Base-by-base conservation (phyloP, 2,888 invertebrate genomes). In the Argynnis bischoffii region DNA sequence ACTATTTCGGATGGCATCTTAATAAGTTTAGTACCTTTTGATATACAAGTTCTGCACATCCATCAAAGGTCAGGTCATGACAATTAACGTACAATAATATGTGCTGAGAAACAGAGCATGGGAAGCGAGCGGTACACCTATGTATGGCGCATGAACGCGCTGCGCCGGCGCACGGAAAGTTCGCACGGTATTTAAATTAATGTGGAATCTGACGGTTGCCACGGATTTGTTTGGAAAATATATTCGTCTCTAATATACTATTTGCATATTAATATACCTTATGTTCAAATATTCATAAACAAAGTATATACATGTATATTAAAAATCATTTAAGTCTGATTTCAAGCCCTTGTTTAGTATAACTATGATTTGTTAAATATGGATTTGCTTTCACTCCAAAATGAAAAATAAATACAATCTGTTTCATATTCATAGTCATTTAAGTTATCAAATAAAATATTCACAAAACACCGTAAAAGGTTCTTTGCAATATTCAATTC, bases 51-150 rank as follows among this genome's bases (percentile, higher is more conserved):
- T 66, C 47, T 57, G 55, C 56, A 65, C 66, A 73, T 70, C 69
- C 55, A 69, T 69, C 64, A 71, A 67, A 72, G 88, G 86, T 85
- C 85, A 82, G 84, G 88, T 86, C 80, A 80, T 72, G 72, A 77
- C 81, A 81, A 84, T 83, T 82, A 84, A 76, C 77, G 75, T 82
- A 88, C 87, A 89, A 88, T 87, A 79, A 78, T 73, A 61, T 65
- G 64, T 74, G 72, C 71, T 89, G 90, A 77, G 90, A 90, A 90
- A 82, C 84, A 75, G 89, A 82, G 79, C 90, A 89, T 90, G 90
- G 79, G 90, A 90, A 87, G 74, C 47, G 79, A 85, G 83, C 85
- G 82, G 82, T 85, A 80, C 77, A 78, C 77, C 66, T 61, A 71
- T 71, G 74, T 72, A 73, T 71, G 69, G 68, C 46, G 68, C 69